phyloP scores from a whole-genome alignment of 1,140 invertebrate species.

The Orius insidiosus region DNA sequence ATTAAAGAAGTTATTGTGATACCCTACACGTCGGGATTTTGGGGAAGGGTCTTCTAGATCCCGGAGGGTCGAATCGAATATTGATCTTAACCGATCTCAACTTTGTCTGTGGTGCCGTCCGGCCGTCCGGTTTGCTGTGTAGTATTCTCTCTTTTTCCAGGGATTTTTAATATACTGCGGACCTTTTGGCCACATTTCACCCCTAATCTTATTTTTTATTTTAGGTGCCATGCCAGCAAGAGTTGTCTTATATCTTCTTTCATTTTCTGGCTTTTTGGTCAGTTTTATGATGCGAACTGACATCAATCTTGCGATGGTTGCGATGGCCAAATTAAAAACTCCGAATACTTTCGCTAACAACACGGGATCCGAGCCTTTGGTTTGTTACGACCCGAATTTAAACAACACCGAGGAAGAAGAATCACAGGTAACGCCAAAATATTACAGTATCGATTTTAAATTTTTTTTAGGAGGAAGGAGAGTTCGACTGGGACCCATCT shows the following conservation, averaged over 20 bases:
- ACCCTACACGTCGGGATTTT: no score
- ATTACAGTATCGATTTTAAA: background rate
- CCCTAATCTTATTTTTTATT: no score
- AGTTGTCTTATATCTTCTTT: conserved; percentile 45
- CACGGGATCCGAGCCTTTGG: conserved; percentile 17
- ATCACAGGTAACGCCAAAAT: conserved; percentile 2
- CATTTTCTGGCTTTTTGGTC: conserved; percentile 51
- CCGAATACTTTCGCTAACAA: conserved; percentile 14
- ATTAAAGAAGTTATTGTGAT: no score
- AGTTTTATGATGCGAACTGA: conserved; percentile 62
- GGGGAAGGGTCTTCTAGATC: no score
- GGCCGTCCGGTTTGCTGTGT: no score
- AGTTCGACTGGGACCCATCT: conserved; percentile 40
- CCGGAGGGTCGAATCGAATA: no score
- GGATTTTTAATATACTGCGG: no score
- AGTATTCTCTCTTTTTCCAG: no score
- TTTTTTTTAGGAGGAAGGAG: conserved; percentile 27
- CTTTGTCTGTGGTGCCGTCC: no score
- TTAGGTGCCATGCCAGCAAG: background rate
- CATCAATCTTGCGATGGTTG: conserved; percentile 51
- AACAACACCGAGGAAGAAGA: conserved; percentile 18
- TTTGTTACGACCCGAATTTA: conserved; percentile 20
- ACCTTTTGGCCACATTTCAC: no score
- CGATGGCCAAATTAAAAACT: conserved; percentile 35
- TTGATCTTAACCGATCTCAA: no score